These are phyloP conservation scores for Hydropotes inermis DNA, from an alignment of 2,113 vertebrate species.

Conservation along the genomic window DNA sequence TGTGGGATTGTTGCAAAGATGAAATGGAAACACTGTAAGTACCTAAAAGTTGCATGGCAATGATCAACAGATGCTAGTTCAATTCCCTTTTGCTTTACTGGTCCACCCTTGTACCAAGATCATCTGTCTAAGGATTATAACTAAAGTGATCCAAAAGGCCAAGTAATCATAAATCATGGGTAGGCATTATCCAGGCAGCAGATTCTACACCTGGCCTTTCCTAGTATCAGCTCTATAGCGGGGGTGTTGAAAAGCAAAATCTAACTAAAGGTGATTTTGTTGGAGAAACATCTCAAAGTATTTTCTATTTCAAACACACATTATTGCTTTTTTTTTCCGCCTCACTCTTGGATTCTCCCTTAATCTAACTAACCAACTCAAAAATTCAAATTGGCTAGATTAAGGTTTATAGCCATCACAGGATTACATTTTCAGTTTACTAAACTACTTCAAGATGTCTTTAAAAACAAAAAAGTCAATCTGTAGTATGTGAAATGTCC, in stretches of 20 bases:
- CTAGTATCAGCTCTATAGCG: accelerated
- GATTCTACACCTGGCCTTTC: background rate
- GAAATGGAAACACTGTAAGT: background rate
- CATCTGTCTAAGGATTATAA: background rate
- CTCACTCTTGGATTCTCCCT: background rate
- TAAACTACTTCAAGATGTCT: background rate
- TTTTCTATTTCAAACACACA: background rate
- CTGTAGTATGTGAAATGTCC: background rate
- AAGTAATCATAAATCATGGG: background rate
- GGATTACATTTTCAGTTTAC: background rate
- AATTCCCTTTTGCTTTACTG: background rate
- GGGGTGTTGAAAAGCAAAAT: background rate
- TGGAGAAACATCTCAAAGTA: background rate
- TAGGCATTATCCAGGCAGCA: background rate
- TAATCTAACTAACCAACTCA: background rate
- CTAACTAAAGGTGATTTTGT: background rate
- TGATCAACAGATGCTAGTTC: background rate
- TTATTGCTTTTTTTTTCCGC: background rate
- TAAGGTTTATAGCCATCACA: background rate
- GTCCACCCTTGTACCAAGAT: background rate
- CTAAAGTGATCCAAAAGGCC: background rate
- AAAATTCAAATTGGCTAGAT: background rate
- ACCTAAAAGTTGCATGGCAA: too few relatives aligned
- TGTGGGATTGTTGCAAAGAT: too few relatives aligned
- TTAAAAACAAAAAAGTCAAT: background rate